Evolutionary conservation across 1,140 invertebrate genomes (phyloP).

Genomic region (Protaetia brevitarsis): DNA sequence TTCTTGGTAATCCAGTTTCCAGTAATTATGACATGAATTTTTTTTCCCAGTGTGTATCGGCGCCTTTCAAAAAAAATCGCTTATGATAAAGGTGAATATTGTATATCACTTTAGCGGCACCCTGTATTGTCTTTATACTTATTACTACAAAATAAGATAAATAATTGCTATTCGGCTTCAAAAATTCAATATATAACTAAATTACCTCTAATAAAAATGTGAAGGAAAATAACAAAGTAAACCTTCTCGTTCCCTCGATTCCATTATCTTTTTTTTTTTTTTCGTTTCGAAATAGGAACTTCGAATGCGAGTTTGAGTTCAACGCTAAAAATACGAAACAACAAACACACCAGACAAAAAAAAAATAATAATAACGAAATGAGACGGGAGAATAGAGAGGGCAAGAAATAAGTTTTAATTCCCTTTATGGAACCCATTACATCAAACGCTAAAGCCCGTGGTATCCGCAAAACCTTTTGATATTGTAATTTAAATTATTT

Average conservation of each 20-base stretch:
- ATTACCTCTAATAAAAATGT: too few relatives aligned
- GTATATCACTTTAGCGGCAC: too few relatives aligned
- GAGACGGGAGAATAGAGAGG: background rate
- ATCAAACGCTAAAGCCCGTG: background rate
- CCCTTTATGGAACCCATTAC: background rate
- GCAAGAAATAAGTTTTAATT: constrained; percentile 8
- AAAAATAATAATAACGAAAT: background rate
- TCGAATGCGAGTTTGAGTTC: background rate
- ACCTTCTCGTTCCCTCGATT: background rate
- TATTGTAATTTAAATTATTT: constrained; percentile 26
- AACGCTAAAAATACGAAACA: background rate
- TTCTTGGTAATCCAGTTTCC: too few relatives aligned
- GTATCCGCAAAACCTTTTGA: constrained; percentile 16
- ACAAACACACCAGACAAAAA: too few relatives aligned
- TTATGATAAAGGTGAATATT: too few relatives aligned
- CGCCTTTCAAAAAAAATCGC: too few relatives aligned
- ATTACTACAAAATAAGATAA: too few relatives aligned
- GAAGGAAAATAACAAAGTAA: background rate
- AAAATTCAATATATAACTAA: too few relatives aligned
- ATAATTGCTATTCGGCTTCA: too few relatives aligned
- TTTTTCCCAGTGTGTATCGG: too few relatives aligned
- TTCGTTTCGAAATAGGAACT: background rate
- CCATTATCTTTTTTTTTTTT: background rate
- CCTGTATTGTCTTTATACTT: too few relatives aligned
- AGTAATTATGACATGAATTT: too few relatives aligned